Conservation (phyloP, 2,888 invertebrate genomes). For the Slavum lentiscoides region DNA sequence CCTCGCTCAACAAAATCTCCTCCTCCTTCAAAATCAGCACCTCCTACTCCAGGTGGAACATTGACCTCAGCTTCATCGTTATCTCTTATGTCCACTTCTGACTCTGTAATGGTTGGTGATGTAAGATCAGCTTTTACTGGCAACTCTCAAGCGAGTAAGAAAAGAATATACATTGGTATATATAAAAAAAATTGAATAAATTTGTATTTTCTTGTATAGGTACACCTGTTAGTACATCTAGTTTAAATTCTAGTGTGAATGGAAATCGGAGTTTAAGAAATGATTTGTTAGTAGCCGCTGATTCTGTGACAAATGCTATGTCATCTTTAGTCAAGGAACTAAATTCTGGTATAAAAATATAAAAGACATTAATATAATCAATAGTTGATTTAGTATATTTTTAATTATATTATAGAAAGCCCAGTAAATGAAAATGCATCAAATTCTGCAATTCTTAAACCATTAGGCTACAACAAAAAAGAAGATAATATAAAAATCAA, state of each 20-base stretch:
- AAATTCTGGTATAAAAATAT: slow-evolving; percentile 62
- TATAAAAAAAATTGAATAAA: neutral
- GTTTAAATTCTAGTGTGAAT: slow-evolving; percentile 30
- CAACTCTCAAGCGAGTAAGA: slow-evolving; percentile 25
- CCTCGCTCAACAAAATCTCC: slow-evolving; percentile 85
- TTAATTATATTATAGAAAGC: slow-evolving; percentile 16
- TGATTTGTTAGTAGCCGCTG: slow-evolving; percentile 91
- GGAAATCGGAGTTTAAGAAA: slow-evolving; percentile 72
- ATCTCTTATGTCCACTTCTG: slow-evolving; percentile 58
- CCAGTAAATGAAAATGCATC: slow-evolving; percentile 31
- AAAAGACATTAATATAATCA: neutral
- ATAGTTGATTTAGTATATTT: neutral
- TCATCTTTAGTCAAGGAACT: slow-evolving; percentile 94
- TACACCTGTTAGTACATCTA: slow-evolving; percentile 18
- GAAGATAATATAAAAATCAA: slow-evolving; percentile 32
- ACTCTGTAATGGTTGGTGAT: slow-evolving; percentile 64
- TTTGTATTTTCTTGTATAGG: slow-evolving; percentile 5
- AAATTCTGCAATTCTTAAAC: slow-evolving; percentile 22
- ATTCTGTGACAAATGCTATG: slow-evolving; percentile 97
- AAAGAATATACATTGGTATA: neutral
- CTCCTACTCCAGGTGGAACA: slow-evolving; percentile 62
- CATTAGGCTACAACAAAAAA: slow-evolving; percentile 25
- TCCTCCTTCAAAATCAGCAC: slow-evolving; percentile 68
- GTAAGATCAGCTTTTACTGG: slow-evolving; percentile 56
- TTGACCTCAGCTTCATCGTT: slow-evolving; percentile 61